Evolutionary conservation across 2,888 invertebrate genomes (phyloP), one percentile per base, ranked within the genome.

Genomic region (Drosophila incognita): DNA sequence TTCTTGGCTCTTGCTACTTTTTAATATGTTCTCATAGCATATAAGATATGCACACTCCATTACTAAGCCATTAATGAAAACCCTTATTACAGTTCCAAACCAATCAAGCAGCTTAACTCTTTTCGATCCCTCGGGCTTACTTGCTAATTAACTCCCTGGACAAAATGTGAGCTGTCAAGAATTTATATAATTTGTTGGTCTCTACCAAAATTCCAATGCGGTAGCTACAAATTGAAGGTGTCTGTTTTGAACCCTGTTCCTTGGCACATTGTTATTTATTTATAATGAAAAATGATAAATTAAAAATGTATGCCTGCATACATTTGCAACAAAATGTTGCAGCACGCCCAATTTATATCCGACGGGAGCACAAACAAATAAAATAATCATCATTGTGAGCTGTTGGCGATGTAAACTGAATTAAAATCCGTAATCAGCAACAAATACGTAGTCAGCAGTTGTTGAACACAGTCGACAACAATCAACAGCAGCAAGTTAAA

Each of bases 281-380:
- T 84, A 83, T 79, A 74, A 56, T 24, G 61, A 76, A 84, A 83
- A 82, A 87, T 87, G 84, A 62, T 76, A 83, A 87, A 87, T 83
- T 84, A 83, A 87, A 87, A 79, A 79, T 87, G 73, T 24, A 83
- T 87, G 79, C 84, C 87, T 79, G 71, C 66, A 64, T 63, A 31
- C 61, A 76, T 65, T 75, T 61, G 57, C 42, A 56, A 56, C 56
- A 64, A 65, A 70, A 65, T 46, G 52, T 66, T 66, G 67, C 64
- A 61, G 38, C 49, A 6, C 29, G 36, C 15, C 10, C 7, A 36
- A n/a, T 24, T 21, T 57, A 40, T 21, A 24, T 11, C 40, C 21
- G 15, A 42, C 21, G 67, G 10, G 33, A 15, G 38, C 40, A 52
- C 38, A 67, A 70, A 56, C 74, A 67, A 73, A 76, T 76, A 52